These are phyloP conservation scores for Drosophila auraria DNA, from an alignment of 1,140 invertebrate genomes.

Conservation along the genomic window DNA sequence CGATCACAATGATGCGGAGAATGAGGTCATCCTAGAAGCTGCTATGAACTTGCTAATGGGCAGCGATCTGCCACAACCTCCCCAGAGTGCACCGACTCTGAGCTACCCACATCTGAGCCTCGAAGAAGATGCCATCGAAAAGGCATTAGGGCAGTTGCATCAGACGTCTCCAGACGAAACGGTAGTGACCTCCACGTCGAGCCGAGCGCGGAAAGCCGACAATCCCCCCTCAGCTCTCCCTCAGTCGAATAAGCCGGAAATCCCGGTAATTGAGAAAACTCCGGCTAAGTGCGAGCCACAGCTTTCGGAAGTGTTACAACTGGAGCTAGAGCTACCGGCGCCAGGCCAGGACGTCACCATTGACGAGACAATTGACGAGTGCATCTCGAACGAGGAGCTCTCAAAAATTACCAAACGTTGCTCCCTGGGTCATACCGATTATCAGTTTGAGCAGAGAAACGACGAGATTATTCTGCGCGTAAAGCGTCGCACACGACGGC, in stretches of 20 bases:
- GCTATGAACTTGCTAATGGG: slow-evolving; percentile 16
- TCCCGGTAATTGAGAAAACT: slow-evolving; percentile 10
- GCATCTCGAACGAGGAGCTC: slow-evolving; percentile 7
- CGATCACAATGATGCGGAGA: slow-evolving; percentile 56
- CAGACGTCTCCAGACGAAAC: slow-evolving; percentile 63
- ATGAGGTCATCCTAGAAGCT: slow-evolving; percentile 31
- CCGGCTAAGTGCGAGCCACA: slow-evolving; percentile 23
- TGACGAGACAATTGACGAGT: slow-evolving; percentile 52
- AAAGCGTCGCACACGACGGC: slow-evolving; percentile 50
- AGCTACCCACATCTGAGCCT: slow-evolving; percentile 33
- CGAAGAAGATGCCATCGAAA: slow-evolving; percentile 58
- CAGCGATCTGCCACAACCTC: neutral
- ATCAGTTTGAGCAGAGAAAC: slow-evolving; percentile 74
- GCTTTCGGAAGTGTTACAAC: too few relatives aligned
- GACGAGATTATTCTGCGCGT: slow-evolving; percentile 62
- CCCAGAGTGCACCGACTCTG: neutral
- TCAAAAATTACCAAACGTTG: slow-evolving; percentile 67
- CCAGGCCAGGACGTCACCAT: slow-evolving; percentile 40
- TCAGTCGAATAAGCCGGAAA: slow-evolving; percentile 20
- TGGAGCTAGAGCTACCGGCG: slow-evolving; percentile 5
- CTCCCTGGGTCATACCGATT: slow-evolving; percentile 73
- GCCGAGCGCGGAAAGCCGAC: slow-evolving; percentile 26
- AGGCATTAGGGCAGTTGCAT: slow-evolving; percentile 51
- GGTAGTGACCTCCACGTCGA: slow-evolving; percentile 65
- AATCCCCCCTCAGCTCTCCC: slow-evolving; percentile 13